Evolutionary conservation across 2,113 vertebrate genomes (phyloP).

Genomic region (Corythornis vintsioides): DNA sequence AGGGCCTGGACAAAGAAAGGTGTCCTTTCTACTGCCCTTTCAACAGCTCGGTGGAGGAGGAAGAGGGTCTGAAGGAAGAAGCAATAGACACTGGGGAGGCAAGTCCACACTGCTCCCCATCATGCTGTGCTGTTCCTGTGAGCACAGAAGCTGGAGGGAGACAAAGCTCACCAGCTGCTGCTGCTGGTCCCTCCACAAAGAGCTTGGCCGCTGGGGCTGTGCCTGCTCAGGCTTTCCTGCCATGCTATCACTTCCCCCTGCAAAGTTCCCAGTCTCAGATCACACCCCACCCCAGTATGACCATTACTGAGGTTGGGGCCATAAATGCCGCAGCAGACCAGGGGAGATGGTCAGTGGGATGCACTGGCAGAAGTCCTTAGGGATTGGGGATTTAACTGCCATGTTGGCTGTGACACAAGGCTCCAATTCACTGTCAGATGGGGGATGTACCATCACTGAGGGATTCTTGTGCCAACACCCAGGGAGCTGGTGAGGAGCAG

Average conservation of each 20-base stretch:
- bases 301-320: rapidly evolving
- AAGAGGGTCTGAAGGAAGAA: not conserved
- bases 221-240: not conserved
- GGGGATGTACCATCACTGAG: not conserved
- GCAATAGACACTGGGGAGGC: not conserved
- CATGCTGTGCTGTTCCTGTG: not conserved
- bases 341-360: not conserved
- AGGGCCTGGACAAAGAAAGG: not conserved
- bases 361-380: not conserved
- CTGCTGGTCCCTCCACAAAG: not conserved
- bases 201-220: not conserved
- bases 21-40: not conserved
- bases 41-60: not conserved
- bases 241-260: not conserved
- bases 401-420: not conserved
- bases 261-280: not conserved
- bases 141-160: not conserved
- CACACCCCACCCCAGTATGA: not conserved
- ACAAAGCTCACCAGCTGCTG: rapidly evolving
- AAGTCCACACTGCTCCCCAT: not conserved
- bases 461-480: rapidly evolving
- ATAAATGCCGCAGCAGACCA: no score
- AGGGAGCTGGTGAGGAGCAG: rapidly evolving
- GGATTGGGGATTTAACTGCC: no score
- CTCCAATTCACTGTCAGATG: not conserved